phyloP scores from a whole-genome alignment of 2,113 vertebrate species.

The Capreolus pygargus region DNA sequence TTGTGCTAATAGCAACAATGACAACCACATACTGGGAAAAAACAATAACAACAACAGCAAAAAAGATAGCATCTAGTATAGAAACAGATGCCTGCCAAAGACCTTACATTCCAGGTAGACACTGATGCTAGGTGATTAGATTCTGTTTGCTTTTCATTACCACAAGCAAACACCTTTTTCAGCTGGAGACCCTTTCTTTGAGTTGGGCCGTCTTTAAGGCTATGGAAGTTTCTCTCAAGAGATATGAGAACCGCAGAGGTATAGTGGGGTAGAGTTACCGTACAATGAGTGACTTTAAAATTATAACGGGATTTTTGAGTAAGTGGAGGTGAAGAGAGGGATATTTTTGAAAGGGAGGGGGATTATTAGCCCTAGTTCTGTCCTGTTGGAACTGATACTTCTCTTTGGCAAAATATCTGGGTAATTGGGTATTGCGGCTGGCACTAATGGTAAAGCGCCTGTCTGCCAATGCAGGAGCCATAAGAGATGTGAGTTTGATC shows the following conservation, averaged over 20 bases:
- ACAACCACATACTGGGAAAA: not conserved
- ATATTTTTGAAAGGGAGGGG: not conserved
- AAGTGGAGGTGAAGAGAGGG: not conserved
- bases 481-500: not conserved
- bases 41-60: not conserved
- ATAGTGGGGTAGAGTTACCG: not conserved
- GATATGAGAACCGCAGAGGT: not conserved
- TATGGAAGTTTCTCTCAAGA: not conserved
- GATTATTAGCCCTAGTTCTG: not conserved
- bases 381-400: not conserved
- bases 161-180: not conserved
- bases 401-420: slow-evolving; percentile 7
- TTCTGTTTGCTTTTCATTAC: not conserved
- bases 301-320: not conserved
- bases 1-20: not conserved
- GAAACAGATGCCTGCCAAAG: not conserved
- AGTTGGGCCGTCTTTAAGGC: not conserved
- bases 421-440: not conserved
- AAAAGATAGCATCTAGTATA: not conserved
- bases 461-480: not conserved
- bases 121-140: not conserved
- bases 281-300: not conserved
- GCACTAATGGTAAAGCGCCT: not conserved
- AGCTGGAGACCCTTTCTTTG: not conserved
- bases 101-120: not conserved